Evolutionary conservation across 2,797 vertebrate genomes (phyloP).

Genomic region (Oophaga sylvatica): DNA sequence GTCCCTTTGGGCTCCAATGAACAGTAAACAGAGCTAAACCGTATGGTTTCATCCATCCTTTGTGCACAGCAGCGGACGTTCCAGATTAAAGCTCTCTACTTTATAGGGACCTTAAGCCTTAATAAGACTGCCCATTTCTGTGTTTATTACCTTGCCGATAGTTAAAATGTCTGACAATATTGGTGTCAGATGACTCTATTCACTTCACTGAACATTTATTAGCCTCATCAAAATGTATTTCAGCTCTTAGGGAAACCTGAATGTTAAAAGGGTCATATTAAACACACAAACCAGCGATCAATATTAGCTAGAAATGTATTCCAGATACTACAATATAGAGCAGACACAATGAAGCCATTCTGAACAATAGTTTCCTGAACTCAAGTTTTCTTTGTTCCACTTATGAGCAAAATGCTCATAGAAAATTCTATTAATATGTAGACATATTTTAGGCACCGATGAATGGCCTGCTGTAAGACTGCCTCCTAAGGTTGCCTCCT

Average conservation of each 20-base stretch:
- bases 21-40: not conserved
- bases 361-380: not conserved
- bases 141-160: constrained; percentile 9
- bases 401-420: not conserved
- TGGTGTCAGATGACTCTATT: constrained; percentile 14
- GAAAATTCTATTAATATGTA: not conserved
- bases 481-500: not conserved
- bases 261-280: constrained; percentile 27
- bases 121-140: constrained; percentile 5
- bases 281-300: not conserved
- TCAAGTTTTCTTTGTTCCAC: not conserved
- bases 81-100: constrained; percentile 27
- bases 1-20: not conserved
- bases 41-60: not conserved
- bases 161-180: constrained; percentile 26
- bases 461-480: not conserved
- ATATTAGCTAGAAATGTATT: not conserved
- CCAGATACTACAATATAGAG: not conserved
- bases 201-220: constrained; percentile 24
- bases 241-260: constrained; percentile 2
- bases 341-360: not conserved
- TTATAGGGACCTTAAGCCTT: constrained; percentile 17
- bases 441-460: not conserved
- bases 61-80: constrained; percentile 4
- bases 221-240: constrained; percentile 12